Evolutionary conservation across 2,797 vertebrate genomes (phyloP).

Genomic region (Sciurus vulgaris): DNA sequence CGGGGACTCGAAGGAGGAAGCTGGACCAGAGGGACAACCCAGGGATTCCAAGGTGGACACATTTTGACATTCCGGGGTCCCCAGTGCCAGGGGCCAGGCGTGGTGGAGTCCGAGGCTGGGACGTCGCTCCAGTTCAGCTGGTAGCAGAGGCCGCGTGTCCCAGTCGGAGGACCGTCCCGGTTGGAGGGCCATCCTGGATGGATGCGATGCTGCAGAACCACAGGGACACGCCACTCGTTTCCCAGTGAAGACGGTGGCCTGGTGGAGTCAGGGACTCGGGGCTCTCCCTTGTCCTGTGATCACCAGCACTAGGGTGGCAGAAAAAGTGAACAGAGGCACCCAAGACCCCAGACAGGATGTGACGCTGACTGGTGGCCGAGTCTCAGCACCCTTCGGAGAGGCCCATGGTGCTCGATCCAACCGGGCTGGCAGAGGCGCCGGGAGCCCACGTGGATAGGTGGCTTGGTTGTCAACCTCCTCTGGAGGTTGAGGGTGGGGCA

Average conservation of each 20-base stretch:
- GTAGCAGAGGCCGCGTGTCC: not conserved
- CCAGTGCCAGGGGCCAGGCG: not conserved
- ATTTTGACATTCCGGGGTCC: not conserved
- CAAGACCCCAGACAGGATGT: not conserved
- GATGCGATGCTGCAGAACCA: fast-evolving
- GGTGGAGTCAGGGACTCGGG: not conserved
- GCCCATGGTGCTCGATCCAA: not conserved
- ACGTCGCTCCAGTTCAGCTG: not conserved
- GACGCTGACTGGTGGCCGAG: not conserved
- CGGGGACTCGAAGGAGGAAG: not conserved
- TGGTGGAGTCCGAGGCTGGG: not conserved
- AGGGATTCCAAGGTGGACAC: not conserved
- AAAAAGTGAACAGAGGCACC: not conserved
- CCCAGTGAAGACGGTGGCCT: not conserved
- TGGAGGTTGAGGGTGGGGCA: not conserved
- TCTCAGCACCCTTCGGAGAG: not conserved
- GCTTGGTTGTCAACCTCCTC: not conserved
- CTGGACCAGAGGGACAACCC: not conserved
- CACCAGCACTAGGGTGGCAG: not conserved
- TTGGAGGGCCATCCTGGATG: not conserved
- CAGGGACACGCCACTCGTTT: not conserved
- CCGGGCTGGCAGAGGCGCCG: not conserved
- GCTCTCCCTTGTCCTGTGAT: too few relatives aligned
- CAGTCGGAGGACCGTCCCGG: not conserved
- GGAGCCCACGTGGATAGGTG: not conserved